These are phyloP conservation scores for Festucalex cinctus DNA, from an alignment of 2,113 vertebrate species.

Conservation along the genomic window DNA sequence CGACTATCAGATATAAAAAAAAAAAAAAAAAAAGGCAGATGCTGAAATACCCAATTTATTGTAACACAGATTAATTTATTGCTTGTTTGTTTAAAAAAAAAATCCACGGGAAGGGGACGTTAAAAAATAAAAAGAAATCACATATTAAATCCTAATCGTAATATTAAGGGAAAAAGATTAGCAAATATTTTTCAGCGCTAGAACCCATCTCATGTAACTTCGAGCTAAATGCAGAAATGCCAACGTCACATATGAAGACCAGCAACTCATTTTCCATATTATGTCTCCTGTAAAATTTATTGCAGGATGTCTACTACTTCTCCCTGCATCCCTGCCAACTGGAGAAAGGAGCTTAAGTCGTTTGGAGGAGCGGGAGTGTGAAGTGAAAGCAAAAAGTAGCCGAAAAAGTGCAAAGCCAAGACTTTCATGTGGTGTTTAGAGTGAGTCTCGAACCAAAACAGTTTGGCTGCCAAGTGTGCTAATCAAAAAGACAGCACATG, in stretches of 20 bases:
- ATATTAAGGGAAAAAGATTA: too few species aligned
- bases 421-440: slow-evolving; percentile 69
- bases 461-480: slow-evolving; percentile 63
- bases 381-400: slow-evolving; percentile 28
- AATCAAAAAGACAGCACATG: slow-evolving; percentile 67
- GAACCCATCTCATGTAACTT: background rate
- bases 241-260: background rate
- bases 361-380: slow-evolving; percentile 14
- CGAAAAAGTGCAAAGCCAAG: slow-evolving; percentile 36
- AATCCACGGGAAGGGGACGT: too few species aligned
- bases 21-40: too few species aligned
- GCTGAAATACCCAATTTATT: too few species aligned
- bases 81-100: too few species aligned
- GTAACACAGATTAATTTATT: too few species aligned
- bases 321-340: slow-evolving; percentile 17
- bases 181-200: too few species aligned
- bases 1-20: too few species aligned
- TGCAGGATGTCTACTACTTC: slow-evolving; percentile 1
- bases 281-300: background rate
- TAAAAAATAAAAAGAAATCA: too few species aligned
- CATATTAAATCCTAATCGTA: too few species aligned
- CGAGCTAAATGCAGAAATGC: background rate
- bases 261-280: background rate
- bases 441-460: slow-evolving; percentile 60
- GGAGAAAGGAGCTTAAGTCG: slow-evolving; percentile 14